These are phyloP conservation scores for Hemicrepidius hirtus DNA, from an alignment of 2,888 invertebrate species.

Conservation along the genomic window DNA sequence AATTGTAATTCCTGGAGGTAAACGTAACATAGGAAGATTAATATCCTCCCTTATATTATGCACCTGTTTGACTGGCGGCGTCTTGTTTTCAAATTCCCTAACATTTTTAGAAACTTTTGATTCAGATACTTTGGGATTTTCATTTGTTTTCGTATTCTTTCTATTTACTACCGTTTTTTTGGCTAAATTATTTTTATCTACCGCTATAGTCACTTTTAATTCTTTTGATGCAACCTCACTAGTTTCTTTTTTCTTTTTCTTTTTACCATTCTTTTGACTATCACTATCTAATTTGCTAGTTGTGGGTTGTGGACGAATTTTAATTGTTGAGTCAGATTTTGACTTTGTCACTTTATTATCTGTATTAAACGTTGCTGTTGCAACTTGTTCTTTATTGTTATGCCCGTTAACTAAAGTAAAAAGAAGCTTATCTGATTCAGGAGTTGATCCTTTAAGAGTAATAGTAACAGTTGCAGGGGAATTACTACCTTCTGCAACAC, in stretches of 20 bases:
- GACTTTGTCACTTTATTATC: constrained; percentile 56
- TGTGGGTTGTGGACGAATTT: constrained; percentile 35
- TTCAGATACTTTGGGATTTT: constrained; percentile 44
- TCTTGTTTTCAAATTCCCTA: constrained; percentile 39
- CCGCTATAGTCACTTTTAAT: constrained; percentile 66
- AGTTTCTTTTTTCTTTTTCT: constrained; percentile 43
- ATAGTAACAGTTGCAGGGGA: constrained; percentile 85
- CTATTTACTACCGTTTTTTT: constrained; percentile 29
- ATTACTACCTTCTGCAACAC: constrained; percentile 79
- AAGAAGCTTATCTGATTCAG: constrained; percentile 83
- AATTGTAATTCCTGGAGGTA: constrained; percentile 71
- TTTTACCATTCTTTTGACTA: constrained; percentile 41
- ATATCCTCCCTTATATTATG: constrained; percentile 59
- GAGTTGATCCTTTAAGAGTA: constrained; percentile 83
- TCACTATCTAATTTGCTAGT: constrained; percentile 39
- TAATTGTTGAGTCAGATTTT: constrained; percentile 46
- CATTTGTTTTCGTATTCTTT: constrained; percentile 44
- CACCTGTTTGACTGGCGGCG: constrained; percentile 34
- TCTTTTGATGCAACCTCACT: constrained; percentile 59
- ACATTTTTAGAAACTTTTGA: constrained; percentile 46
- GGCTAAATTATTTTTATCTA: constrained; percentile 52
- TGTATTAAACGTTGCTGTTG: constrained; percentile 41
- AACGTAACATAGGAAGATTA: constrained; percentile 66
- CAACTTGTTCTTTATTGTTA: constrained; percentile 56
- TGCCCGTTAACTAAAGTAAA: constrained; percentile 82